Conservation (phyloP, 1,140 invertebrate genomes). For the Portunus trituberculatus region DNA sequence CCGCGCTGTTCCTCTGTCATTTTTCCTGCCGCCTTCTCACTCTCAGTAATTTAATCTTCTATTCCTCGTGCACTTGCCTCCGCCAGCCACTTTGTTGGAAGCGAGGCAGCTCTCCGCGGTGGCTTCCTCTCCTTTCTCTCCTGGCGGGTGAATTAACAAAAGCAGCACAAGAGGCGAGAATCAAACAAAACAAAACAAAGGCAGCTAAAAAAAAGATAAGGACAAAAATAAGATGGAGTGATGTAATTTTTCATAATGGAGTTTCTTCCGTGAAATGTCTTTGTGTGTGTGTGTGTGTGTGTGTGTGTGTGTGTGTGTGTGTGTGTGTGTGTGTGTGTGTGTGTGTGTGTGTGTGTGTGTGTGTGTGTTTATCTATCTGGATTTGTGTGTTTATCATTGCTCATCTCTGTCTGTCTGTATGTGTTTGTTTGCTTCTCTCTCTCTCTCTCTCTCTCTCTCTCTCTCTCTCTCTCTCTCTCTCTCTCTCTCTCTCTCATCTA, state of each 20-base stretch:
- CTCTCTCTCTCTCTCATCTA: too few relatives aligned
- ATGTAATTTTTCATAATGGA: background rate
- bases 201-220: too few relatives aligned
- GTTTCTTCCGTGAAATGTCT: background rate
- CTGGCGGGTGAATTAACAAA: background rate
- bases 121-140: background rate
- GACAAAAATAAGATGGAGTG: background rate
- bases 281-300: too few relatives aligned
- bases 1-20: background rate
- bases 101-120: background rate
- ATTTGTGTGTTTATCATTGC: too few relatives aligned
- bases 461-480: too few relatives aligned
- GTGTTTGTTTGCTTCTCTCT: background rate
- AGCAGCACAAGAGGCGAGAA: background rate
- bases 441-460: too few relatives aligned
- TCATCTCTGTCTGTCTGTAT: background rate
- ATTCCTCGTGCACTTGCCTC: background rate
- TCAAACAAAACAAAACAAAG: background rate
- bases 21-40: background rate
- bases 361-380: too few relatives aligned
- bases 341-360: too few relatives aligned
- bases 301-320: background rate
- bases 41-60: conserved; percentile 22
- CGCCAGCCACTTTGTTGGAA: background rate
- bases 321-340: background rate